Evolutionary conservation across 2,113 vertebrate species (phyloP), one percentile per base, ranked within the genome.

Genomic region (Hiodon alosoides): DNA sequence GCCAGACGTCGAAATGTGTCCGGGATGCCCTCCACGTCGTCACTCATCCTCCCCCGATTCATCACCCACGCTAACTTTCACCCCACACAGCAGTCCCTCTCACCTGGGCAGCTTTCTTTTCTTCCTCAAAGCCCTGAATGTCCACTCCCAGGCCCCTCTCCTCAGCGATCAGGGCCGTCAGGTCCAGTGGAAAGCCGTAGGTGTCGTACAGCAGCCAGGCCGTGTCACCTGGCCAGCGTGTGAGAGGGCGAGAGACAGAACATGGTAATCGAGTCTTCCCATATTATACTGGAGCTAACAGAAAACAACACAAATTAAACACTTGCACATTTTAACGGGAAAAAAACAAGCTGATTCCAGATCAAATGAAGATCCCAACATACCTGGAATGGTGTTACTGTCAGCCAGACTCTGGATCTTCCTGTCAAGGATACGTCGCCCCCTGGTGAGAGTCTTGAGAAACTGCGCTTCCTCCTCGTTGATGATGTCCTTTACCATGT

Each of bases 201-300:
- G 96, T 98, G 88, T 99, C 97, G 0, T 99, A 98, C 13, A 99
- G 81, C 71, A 99, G 86, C 97, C 97, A 98, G 3, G 96, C 96
- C 0, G 97, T 98, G 78, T 99, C 96, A 14, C 97, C 97, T 99
- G 68, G 62, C 66, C 0, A 48, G 51, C 78, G 1, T 51, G 73
- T 2, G 17, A 71, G 47, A 59, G 11, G 2, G 7, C 66, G 51
- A 48, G 4, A 67, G 48, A 5, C 4, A 47, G 66, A 31, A 7
- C 48, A 65, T 7, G 47, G 48, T 50, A 50, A 67, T 61, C n/a
- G n/a, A n/a, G n/a, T n/a, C 17, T 61, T 61, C 4, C 17, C 14
- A 5, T 61, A 61, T 13, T 16, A 61, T 61, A 13, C 17, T 61
- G 4, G 11, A n/a, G 10, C 60, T 13, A n/a, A 16, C 31, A 61